Conservation (phyloP, 2,113 vertebrate species). For the Tychaedon coryphoeus region DNA sequence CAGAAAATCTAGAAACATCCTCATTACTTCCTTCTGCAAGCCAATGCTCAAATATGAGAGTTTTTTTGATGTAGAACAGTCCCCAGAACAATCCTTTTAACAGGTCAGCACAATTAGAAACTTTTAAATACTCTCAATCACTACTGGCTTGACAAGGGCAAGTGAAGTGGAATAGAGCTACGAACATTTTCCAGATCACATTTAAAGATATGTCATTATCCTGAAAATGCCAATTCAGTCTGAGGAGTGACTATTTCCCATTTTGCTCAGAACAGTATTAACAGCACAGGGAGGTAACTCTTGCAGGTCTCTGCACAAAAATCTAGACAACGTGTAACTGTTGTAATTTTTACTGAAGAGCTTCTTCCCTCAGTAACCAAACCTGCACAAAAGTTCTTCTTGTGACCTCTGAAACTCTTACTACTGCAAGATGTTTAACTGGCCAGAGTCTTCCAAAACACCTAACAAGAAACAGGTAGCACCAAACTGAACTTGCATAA, state of each 20-base stretch:
- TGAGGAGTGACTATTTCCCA: neutral
- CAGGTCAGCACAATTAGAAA: neutral
- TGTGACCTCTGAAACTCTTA: neutral
- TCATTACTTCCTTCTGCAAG: neutral
- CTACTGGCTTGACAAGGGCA: neutral
- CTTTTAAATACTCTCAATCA: neutral
- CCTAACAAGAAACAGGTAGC: neutral
- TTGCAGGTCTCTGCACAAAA: neutral
- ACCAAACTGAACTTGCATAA: neutral
- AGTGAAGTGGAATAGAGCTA: neutral
- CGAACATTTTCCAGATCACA: neutral
- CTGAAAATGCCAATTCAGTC: neutral
- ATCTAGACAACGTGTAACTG: accelerated
- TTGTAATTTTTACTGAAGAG: neutral
- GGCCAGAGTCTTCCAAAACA: neutral
- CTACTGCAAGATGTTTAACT: neutral
- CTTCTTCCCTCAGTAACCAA: neutral
- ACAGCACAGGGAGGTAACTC: neutral
- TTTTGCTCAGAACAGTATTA: neutral
- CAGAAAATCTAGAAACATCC: neutral
- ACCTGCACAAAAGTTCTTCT: neutral
- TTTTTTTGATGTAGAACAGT: neutral
- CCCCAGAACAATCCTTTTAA: neutral
- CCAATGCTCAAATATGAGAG: neutral
- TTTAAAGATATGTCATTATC: neutral